phyloP scores from a whole-genome alignment of 2,888 invertebrate genomes.

The Spisula subtruncata region DNA sequence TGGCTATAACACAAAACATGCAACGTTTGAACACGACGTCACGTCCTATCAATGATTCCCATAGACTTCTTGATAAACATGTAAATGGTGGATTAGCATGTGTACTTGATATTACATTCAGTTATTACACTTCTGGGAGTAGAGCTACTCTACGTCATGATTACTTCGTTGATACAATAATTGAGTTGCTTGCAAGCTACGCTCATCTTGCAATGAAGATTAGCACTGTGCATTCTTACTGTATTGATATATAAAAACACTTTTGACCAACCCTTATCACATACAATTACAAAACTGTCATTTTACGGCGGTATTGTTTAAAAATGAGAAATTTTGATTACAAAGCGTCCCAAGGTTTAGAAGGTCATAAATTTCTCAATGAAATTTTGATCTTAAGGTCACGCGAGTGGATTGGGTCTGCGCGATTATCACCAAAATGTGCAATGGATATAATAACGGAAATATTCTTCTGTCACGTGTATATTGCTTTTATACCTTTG shows the following conservation, averaged over 20 bases:
- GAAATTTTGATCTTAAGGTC: too few species aligned
- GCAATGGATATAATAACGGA: background rate
- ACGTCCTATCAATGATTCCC: background rate
- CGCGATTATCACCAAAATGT: background rate
- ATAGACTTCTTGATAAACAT: background rate
- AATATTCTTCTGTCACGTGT: background rate
- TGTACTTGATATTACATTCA: background rate
- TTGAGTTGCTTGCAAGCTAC: background rate
- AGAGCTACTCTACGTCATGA: background rate
- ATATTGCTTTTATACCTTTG: background rate
- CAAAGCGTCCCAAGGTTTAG: too few species aligned
- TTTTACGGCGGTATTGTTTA: too few species aligned
- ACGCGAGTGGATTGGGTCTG: background rate
- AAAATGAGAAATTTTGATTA: too few species aligned
- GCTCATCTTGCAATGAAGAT: background rate
- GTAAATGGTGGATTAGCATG: background rate
- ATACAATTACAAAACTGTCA: too few species aligned
- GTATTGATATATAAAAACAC: too few species aligned
- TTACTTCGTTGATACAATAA: background rate
- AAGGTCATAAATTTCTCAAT: too few species aligned
- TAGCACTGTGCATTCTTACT: too few species aligned
- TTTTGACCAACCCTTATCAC: too few species aligned
- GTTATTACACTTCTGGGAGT: background rate
- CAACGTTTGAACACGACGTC: background rate
- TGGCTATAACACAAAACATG: too few species aligned